Evolutionary conservation across 2,888 invertebrate genomes (phyloP), one percentile per base, ranked within the genome.

Genomic region (Yponomeuta malinellus): DNA sequence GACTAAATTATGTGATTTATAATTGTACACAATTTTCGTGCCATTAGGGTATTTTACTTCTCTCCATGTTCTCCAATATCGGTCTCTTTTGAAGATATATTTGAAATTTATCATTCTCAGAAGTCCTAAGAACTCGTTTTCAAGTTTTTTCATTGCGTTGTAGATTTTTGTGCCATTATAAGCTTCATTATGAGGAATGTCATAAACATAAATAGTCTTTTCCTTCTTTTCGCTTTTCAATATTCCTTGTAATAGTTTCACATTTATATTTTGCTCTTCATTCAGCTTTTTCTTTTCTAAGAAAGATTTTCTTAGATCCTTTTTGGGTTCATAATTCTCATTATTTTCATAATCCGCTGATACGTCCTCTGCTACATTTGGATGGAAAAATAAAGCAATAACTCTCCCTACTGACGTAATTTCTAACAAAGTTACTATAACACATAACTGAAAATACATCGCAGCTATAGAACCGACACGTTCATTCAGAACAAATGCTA

Each of bases 1-100:
- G 12, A 29, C 65, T 29, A 31, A 12, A 65, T 31, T 65, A 10
- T 83, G 78, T 69, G 84, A 86, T 74, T 75, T 83, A 71, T 88
- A 89, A 71, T 76, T 79, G 68, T 86, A 72, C 0, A 84, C 72
- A 10, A 74, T 76, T 10, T 74, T 72, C 2, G 72, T 75, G 48
- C 74, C 79, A 10, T 76, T 73, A 1, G 72, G 63, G 48, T 75
- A 74, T 15, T 72, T 71, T 1, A 87, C 77, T 72, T 78, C 76
- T 29, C 88, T 74, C 88, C 87, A 89, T 0, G 89, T 88, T 2
- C 89, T 74, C 89, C 89, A 89, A 71, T 77, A 75, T 1, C 76
- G 73, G 72, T 81, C 86, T 70, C 89, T 81, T 76, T 84, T 87
- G 65, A 79, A 88, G 12, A 76, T 76, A 73, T 84, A 87, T 52